phyloP scores from a whole-genome alignment of 2,888 invertebrate species.

The Agrenia bidenticulata region DNA sequence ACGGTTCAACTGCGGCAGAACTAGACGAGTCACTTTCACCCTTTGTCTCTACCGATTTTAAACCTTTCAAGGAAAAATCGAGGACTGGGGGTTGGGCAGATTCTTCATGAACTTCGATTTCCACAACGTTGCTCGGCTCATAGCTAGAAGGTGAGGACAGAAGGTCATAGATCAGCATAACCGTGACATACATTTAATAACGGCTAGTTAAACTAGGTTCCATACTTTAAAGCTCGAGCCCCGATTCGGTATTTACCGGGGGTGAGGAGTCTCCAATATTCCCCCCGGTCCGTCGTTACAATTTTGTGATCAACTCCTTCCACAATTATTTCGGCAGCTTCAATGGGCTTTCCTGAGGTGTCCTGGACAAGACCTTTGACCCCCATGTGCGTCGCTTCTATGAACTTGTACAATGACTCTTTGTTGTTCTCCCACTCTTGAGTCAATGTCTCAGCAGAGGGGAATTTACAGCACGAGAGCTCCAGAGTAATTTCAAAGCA shows the following conservation, averaged over 20 bases:
- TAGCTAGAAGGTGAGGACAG: constrained; percentile 36
- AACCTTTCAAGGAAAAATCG: constrained; percentile 35
- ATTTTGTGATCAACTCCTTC: constrained; percentile 77
- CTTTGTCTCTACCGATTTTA: too few species aligned
- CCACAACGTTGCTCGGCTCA: constrained; percentile 31
- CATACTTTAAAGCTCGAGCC: constrained; percentile 71
- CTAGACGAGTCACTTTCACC: too few species aligned
- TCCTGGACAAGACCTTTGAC: constrained; percentile 68
- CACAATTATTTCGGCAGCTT: constrained; percentile 74
- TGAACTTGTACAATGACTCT: constrained; percentile 76
- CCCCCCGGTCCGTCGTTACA: constrained; percentile 75
- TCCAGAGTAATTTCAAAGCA: constrained; percentile 97
- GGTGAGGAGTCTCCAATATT: constrained; percentile 89
- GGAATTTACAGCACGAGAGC: constrained; percentile 93
- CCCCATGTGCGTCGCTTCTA: constrained; percentile 78
- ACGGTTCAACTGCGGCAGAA: constrained; percentile 8
- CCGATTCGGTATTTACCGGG: constrained; percentile 82
- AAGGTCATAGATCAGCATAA: constrained; percentile 4
- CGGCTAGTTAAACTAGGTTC: background rate
- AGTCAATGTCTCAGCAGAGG: constrained; percentile 68
- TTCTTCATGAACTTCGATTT: constrained; percentile 29
- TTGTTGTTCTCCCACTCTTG: constrained; percentile 83
- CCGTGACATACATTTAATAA: background rate
- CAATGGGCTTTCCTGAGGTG: constrained; percentile 64
- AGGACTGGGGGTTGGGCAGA: constrained; percentile 28